Conservation (phyloP, 2,113 vertebrate species). For the Lycaon pictus region DNA sequence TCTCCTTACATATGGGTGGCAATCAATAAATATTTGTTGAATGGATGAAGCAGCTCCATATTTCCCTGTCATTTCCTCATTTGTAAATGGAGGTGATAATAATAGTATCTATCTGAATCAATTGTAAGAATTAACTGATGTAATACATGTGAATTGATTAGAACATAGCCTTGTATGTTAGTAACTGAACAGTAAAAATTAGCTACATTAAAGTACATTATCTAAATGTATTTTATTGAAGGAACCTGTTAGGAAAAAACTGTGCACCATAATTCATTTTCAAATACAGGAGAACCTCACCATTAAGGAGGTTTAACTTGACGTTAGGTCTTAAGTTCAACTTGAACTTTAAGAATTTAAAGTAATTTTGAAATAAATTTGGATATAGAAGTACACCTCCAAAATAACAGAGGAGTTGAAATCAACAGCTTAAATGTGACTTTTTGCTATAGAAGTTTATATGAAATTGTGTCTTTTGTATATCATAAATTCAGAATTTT, state of each 20-base stretch:
- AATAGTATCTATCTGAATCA: neutral
- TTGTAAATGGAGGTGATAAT: neutral
- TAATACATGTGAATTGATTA: neutral
- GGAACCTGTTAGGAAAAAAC: neutral
- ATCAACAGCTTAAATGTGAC: neutral
- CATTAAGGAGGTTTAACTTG: constrained; percentile 29
- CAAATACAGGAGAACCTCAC: neutral
- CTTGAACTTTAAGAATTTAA: constrained; percentile 45
- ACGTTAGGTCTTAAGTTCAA: neutral
- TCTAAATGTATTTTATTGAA: neutral
- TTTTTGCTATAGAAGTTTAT: neutral
- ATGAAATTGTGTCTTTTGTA: neutral
- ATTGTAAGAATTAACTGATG: neutral
- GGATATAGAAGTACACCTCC: neutral
- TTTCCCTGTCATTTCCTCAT: neutral
- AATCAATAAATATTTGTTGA: neutral
- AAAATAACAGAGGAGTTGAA: constrained; percentile 7
- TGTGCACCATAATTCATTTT: neutral
- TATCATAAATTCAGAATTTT: constrained; percentile 42
- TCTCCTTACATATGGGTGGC: neutral
- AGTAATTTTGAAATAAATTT: constrained; percentile 39
- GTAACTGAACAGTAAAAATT: neutral
- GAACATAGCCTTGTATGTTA: neutral
- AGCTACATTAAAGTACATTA: neutral
- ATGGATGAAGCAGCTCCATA: neutral